Percentiles rank a stretch among this genome's conserved stretches.
Evolutionary conservation across 2,113 vertebrate genomes (phyloP).

Genomic region (Smithornis capensis): DNA sequence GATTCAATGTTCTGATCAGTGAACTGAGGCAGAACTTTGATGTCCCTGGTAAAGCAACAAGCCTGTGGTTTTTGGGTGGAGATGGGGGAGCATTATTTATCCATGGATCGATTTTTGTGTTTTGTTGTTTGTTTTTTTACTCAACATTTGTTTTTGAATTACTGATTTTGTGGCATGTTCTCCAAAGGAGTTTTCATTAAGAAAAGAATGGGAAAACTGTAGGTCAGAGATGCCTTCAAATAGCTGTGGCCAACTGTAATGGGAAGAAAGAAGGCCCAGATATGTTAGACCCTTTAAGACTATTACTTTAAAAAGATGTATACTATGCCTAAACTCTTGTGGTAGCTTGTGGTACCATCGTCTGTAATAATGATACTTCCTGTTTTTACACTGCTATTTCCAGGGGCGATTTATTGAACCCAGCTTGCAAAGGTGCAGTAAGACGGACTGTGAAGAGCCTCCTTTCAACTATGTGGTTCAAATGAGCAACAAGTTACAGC

Average conservation of each 20-base stretch:
- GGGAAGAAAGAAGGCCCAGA: background rate
- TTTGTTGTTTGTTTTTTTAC: too few species aligned
- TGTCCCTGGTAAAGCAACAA: background rate
- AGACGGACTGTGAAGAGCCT: slow-evolving; percentile 78
- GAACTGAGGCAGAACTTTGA: background rate
- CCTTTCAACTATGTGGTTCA: slow-evolving; percentile 74
- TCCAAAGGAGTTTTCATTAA: slow-evolving; percentile 4
- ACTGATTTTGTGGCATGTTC: background rate
- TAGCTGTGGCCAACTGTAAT: background rate
- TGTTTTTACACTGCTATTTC: background rate
- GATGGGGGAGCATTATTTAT: background rate
- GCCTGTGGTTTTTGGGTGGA: background rate
- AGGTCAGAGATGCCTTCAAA: background rate
- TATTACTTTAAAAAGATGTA: background rate
- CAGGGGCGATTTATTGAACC: slow-evolving; percentile 83
- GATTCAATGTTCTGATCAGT: background rate
- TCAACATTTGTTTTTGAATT: background rate
- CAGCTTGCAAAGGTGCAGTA: slow-evolving; percentile 87
- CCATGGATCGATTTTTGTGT: background rate
- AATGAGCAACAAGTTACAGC: slow-evolving; percentile 87
- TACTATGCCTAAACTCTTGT: background rate
- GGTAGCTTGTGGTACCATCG: background rate
- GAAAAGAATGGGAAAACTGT: background rate
- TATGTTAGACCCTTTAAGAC: background rate
- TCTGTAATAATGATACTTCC: background rate